These are phyloP conservation scores for Tribolium madens DNA, from an alignment of 1,140 invertebrate genomes.

Conservation along the genomic window DNA sequence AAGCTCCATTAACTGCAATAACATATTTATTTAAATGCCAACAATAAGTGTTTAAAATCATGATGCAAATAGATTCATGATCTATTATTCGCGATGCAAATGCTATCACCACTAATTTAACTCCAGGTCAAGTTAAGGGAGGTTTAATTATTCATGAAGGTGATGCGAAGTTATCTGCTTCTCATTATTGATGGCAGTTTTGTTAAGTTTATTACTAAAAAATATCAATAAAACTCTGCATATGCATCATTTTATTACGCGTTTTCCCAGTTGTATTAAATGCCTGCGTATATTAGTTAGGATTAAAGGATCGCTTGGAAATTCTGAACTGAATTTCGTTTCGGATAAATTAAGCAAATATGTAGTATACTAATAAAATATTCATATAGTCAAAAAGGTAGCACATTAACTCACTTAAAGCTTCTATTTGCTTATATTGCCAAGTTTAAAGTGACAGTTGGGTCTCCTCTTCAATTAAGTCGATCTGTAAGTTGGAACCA, in stretches of 20 bases:
- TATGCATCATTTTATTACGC: neutral
- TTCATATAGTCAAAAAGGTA: slow-evolving; percentile 31
- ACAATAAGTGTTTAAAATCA: neutral
- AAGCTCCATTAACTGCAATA: neutral
- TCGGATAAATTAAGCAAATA: slow-evolving; percentile 26
- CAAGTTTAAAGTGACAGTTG: slow-evolving; percentile 18
- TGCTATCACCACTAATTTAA: slow-evolving; percentile 1
- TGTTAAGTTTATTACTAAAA: too few relatives aligned
- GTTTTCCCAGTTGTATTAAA: neutral
- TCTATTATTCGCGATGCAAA: slow-evolving; percentile 36
- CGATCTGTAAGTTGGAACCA: neutral
- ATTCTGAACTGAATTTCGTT: slow-evolving; percentile 22
- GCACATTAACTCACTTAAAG: slow-evolving; percentile 17
- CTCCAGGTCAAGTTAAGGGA: slow-evolving; percentile 24
- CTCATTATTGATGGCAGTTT: slow-evolving; percentile 5
- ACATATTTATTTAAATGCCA: neutral
- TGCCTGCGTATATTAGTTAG: neutral
- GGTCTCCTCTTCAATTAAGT: neutral
- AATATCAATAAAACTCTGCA: too few relatives aligned
- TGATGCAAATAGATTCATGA: slow-evolving; percentile 22
- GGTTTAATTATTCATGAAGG: slow-evolving; percentile 30
- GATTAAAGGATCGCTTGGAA: slow-evolving; percentile 20
- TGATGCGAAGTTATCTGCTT: slow-evolving; percentile 14
- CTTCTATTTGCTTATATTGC: slow-evolving; percentile 12
- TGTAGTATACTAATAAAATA: slow-evolving; percentile 18